Evolutionary conservation across 2,888 invertebrate genomes (phyloP).

Genomic region (Kryphioiulus occultus): DNA sequence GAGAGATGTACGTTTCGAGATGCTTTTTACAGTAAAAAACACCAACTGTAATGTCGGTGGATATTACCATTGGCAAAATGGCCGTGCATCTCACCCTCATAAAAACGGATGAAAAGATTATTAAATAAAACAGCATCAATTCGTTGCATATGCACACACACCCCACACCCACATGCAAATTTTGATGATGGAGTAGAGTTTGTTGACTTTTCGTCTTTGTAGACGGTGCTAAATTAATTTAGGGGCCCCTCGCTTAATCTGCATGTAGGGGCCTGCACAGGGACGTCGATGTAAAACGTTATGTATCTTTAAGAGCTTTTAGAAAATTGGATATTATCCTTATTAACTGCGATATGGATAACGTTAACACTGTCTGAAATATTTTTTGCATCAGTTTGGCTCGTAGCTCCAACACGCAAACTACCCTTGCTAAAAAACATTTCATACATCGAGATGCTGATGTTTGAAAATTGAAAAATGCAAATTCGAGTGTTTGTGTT

Average conservation of each 20-base stretch:
- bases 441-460: background rate
- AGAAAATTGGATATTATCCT: slow-evolving; percentile 33
- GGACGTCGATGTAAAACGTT: background rate
- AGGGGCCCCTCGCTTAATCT: background rate
- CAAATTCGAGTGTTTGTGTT: background rate
- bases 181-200: background rate
- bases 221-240: slow-evolving; percentile 36
- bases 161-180: background rate
- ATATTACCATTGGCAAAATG: background rate
- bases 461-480: background rate
- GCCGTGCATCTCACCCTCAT: background rate
- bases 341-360: slow-evolving; percentile 40
- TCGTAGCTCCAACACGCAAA: background rate
- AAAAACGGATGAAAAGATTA: slow-evolving; percentile 34
- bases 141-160: slow-evolving; percentile 24
- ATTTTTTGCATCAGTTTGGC: background rate
- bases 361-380: slow-evolving; percentile 1
- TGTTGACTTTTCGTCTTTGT: slow-evolving; percentile 28
- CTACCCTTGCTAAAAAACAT: background rate
- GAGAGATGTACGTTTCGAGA: no score
- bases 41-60: background rate
- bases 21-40: background rate
- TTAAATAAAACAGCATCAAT: slow-evolving; percentile 39
- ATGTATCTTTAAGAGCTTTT: slow-evolving; percentile 40
- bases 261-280: background rate